Conservation (phyloP, 2,113 vertebrate species). For the Orycteropus afer region DNA sequence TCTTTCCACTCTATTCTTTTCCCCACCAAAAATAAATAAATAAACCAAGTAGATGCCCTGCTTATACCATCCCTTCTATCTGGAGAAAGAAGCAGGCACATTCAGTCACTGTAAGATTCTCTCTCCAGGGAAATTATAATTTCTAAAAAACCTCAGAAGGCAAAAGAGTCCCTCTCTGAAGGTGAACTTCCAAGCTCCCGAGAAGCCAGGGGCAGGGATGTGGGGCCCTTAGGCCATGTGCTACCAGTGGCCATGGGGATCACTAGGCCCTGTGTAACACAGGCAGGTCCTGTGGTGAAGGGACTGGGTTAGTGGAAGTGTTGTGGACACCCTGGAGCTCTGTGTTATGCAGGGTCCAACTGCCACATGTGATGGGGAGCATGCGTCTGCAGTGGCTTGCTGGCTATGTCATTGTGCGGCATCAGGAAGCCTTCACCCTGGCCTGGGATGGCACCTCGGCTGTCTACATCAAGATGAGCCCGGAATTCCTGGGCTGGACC, state of each 20-base stretch:
- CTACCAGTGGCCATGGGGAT: background rate
- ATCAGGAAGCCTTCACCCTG: conserved; percentile 92
- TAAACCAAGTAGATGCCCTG: background rate
- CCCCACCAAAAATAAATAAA: background rate
- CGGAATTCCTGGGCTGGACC: conserved; percentile 93
- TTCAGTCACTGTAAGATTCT: background rate
- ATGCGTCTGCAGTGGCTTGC: conserved; percentile 92
- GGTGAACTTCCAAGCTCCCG: background rate
- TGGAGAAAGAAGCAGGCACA: background rate
- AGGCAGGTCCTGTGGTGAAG: background rate
- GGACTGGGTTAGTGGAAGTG: no score
- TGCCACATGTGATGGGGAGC: conserved; percentile 90
- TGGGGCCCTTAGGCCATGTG: background rate
- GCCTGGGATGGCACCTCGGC: conserved; percentile 95
- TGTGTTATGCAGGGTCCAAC: conserved; percentile 85
- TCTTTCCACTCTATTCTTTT: background rate
- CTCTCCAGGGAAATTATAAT: background rate
- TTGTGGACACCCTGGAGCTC: background rate
- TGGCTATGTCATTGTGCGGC: conserved; percentile 91
- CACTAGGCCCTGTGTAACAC: background rate
- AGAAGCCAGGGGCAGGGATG: background rate
- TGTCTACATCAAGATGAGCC: conserved; percentile 95
- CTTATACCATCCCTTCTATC: background rate
- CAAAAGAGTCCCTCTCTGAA: background rate
- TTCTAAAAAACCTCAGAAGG: background rate